phyloP scores from a whole-genome alignment of 2,888 invertebrate genomes.

The Melieria omissa region DNA sequence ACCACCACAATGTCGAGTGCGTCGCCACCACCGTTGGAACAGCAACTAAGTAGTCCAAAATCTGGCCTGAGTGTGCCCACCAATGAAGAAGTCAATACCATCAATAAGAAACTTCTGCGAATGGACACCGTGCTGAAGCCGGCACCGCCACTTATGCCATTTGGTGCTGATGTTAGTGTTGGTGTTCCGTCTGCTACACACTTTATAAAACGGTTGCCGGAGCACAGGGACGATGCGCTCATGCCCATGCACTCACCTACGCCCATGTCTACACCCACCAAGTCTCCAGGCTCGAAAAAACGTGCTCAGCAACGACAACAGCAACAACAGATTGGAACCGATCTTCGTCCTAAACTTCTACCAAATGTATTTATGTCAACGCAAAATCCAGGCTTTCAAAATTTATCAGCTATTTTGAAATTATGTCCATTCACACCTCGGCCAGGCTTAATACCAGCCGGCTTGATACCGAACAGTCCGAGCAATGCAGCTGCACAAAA shows the following conservation, averaged over 20 bases:
- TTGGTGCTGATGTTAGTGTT: too few species aligned
- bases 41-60: constrained; percentile 2
- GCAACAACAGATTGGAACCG: constrained; percentile 3
- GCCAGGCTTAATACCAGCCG: constrained; percentile 70
- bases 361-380: constrained; percentile 48
- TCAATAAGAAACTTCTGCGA: constrained; percentile 68
- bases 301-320: constrained; percentile 20
- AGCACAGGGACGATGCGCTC: too few species aligned
- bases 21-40: neutral
- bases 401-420: constrained; percentile 56
- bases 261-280: constrained; percentile 18
- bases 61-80: constrained; percentile 41
- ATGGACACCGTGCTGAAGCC: constrained; percentile 54
- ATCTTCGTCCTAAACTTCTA: neutral
- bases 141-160: constrained; percentile 26
- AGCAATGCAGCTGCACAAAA: constrained; percentile 37
- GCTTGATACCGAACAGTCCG: constrained; percentile 47
- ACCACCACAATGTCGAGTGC: neutral
- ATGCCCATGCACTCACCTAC: neutral
- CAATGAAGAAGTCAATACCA: constrained; percentile 52
- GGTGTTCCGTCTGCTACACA: too few species aligned
- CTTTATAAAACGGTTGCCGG: too few species aligned
- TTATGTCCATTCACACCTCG: constrained; percentile 67
- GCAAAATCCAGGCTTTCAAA: constrained; percentile 48
- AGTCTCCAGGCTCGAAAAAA: constrained; percentile 40